A percentile compares a stretch with the other conserved stretches of the same genome.
These are phyloP conservation scores for Drepana falcataria DNA, from an alignment of 2,888 invertebrate genomes.

Conservation along the genomic window DNA sequence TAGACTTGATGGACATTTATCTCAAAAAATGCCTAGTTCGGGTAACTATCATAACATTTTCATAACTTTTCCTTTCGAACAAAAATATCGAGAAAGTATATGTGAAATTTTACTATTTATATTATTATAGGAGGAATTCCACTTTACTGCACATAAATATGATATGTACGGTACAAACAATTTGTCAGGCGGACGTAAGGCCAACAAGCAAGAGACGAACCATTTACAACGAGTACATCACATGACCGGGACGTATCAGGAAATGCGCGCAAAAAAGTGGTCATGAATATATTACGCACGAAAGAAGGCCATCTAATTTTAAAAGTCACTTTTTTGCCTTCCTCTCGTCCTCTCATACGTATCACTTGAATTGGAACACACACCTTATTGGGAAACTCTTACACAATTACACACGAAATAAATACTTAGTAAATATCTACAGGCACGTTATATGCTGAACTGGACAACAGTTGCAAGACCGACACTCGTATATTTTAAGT, in stretches of 20 bases:
- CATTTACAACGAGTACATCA: slow-evolving; percentile 10
- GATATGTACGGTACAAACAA: neutral
- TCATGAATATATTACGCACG: slow-evolving; percentile 42
- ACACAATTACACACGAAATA: neutral
- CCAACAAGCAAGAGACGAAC: neutral
- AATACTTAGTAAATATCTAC: neutral
- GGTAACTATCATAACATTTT: too few species aligned
- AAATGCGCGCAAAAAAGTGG: slow-evolving; percentile 29
- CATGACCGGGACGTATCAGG: slow-evolving; percentile 14
- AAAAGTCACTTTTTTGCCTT: slow-evolving; percentile 28
- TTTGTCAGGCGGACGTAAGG: neutral
- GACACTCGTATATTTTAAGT: too few species aligned
- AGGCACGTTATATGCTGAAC: too few species aligned
- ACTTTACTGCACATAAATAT: neutral
- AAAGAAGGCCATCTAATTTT: slow-evolving; percentile 32
- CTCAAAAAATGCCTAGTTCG: too few species aligned
- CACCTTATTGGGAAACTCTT: slow-evolving; percentile 21
- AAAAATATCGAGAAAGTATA: too few species aligned
- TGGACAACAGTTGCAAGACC: too few species aligned
- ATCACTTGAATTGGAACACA: slow-evolving; percentile 24
- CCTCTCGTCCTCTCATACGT: slow-evolving; percentile 30
- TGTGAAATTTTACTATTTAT: too few species aligned
- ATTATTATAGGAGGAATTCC: neutral
- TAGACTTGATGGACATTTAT: too few species aligned
- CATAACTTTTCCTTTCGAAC: neutral